Base-by-base conservation (phyloP, 2,797 vertebrate species). In the Australoheros facetus region DNA sequence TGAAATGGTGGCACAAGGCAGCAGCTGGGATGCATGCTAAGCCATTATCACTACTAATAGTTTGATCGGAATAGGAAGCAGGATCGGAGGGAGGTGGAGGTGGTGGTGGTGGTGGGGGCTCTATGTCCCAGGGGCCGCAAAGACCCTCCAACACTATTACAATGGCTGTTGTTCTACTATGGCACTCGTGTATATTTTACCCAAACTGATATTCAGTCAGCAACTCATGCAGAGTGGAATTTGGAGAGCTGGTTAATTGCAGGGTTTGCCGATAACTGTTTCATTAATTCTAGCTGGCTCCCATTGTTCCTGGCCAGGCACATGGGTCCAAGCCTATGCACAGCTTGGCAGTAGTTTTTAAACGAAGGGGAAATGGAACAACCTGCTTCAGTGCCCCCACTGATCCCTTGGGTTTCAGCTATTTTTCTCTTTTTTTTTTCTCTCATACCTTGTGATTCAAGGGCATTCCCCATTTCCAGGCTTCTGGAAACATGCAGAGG, bases 11-110 rank as follows among this genome's bases (percentile, higher is more conserved):
- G 59, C 78, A 34, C 86, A 88, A 77, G 78, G 95, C 93, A 95
- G 93, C 96, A 97, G 96, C 96, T 97, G 96, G 94, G 90, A 94
- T 87, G 93, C 90, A 86, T 91, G 90, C 91, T 75, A 26, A 88
- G 94, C 91, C 92, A 96, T 95, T 96, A 95, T 95, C 95, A 94
- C 96, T 91, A 87, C 93, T 95, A 96, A 97, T 96, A 93, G 86
- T 90, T 93, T 91, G 93, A 96, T 95, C 93, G 88, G 94, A 92
- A 95, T 64, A 71, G 90, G 81, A 89, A 92, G 83, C 85, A 81
- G 78, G 81, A 93, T 75, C 60, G 82, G 78, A 74, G 80, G 83
- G 77, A 64, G 75, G 79, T 83, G 76, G 73, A 1, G 28, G 28
- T 28, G 28, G 28, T 30, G 28, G 28, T 5, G 28, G 28, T 5